A percentile compares a stretch with the other conserved stretches of the same genome.
Evolutionary conservation across 2,113 vertebrate species (phyloP).

Genomic region (Natator depressus): DNA sequence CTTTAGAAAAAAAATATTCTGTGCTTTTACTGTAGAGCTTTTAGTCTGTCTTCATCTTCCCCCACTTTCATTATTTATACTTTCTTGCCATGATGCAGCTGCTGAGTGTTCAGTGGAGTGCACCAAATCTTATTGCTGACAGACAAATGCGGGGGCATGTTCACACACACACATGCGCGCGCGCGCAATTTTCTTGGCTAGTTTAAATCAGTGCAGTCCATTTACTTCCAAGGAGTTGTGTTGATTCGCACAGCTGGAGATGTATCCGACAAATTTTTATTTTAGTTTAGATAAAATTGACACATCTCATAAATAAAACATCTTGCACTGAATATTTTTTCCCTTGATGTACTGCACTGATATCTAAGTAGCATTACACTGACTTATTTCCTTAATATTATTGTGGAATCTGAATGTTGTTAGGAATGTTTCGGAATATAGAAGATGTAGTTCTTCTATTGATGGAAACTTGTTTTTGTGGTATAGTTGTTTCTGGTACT

Average conservation of each 20-base stretch:
- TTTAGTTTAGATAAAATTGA: background rate
- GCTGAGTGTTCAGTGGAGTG: background rate
- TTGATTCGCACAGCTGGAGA: background rate
- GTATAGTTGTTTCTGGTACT: background rate
- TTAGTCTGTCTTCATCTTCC: background rate
- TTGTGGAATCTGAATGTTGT: background rate
- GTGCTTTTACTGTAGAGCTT: background rate
- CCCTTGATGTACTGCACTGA: background rate
- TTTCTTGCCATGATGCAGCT: background rate
- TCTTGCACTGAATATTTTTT: background rate
- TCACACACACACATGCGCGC: accelerated
- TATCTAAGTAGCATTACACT: background rate
- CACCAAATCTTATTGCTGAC: background rate
- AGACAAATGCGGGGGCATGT: background rate
- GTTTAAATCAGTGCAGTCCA: background rate
- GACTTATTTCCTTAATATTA: background rate
- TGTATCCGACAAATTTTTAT: background rate
- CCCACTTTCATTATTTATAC: background rate
- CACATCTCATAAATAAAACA: background rate
- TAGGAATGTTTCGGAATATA: background rate
- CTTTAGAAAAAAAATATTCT: background rate
- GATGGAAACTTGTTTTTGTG: background rate
- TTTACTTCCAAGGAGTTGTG: background rate
- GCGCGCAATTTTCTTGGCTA: background rate
- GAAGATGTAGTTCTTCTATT: background rate